Evolutionary conservation across 2,113 vertebrate species (phyloP), one percentile per base, ranked within the genome.

Genomic region (Odocoileus hemionus): DNA sequence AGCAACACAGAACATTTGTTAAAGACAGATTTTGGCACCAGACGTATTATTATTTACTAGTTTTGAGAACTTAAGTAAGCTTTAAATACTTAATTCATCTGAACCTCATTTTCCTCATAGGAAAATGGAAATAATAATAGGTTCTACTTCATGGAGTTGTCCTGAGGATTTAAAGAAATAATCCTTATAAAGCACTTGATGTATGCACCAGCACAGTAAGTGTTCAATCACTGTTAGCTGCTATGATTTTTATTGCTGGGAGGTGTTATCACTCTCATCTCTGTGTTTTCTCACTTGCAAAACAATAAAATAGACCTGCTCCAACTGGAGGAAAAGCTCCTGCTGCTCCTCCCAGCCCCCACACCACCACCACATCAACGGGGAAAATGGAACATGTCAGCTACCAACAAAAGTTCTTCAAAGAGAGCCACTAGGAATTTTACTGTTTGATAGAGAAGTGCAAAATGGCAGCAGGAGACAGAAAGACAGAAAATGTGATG

Each of bases 41-140:
- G 16, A 78, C 25, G 0, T n/a, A 54, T 94, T 97, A 58, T 13
- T 83, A 47, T 39, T 95, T 95, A 45, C 30, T 30, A 80, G 47
- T 85, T 96, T 96, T 93, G 28, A 80, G 95, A 94, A 85, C 28
- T 78, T 30, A 28, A 36, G 55, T 84, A 50, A 90, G 47, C 82
- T 96, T 94, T 76, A 90, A 95, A 25, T 96, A 80, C 57, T 91
- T 89, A 36, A 85, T 74, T 64, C 36, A 61, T 33, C 43, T 83
- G 45, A 91, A 83, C 15, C 11, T 96, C 61, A 79, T 89, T 94
- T 88, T 74, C 57, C 55, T 91, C 89, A 36, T 43, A 50, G n/a
- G 25, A 83, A 93, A 97, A 95, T 94, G 26, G 36, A 91, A 19
- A 91, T 64, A 84, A 57, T 85, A 90, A 97, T 17, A 89, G 28